Conservation (phyloP, 1,140 invertebrate genomes). For the Prorops nasuta region DNA sequence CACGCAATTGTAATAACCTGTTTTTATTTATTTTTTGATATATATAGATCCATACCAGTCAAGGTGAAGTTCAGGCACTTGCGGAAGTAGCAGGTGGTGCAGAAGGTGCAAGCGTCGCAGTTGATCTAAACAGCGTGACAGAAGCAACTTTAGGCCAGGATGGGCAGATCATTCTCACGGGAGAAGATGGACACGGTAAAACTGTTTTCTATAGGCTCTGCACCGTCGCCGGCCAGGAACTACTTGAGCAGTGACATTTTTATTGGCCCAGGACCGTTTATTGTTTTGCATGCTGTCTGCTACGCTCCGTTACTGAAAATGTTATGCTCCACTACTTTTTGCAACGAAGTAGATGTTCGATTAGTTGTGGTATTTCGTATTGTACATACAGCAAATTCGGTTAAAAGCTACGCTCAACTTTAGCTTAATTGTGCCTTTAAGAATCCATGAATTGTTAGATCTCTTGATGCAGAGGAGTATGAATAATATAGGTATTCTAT, state of each 20-base stretch:
- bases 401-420: constrained; percentile 30
- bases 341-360: constrained; percentile 37
- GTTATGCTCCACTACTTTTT: constrained; percentile 18
- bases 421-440: constrained; percentile 36
- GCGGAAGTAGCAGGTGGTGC: constrained; percentile 67
- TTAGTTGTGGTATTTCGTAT: constrained; percentile 23
- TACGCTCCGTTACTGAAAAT: constrained; percentile 40
- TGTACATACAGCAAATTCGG: constrained; percentile 23
- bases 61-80: constrained; percentile 78
- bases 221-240: constrained; percentile 57
- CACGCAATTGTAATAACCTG: neutral
- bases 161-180: constrained; percentile 91
- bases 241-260: constrained; percentile 53
- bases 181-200: constrained; percentile 89
- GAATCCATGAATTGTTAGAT: constrained; percentile 47
- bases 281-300: constrained; percentile 53
- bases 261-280: constrained; percentile 40
- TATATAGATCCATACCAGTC: constrained; percentile 71
- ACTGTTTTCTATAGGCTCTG: constrained; percentile 59
- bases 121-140: constrained; percentile 84
- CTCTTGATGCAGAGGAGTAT: neutral
- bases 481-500: neutral
- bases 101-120: constrained; percentile 69
- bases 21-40: neutral
- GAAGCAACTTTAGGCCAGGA: constrained; percentile 86